Evolutionary conservation across 2,888 invertebrate genomes (phyloP).

Genomic region (Psylliodes chrysocephalus): DNA sequence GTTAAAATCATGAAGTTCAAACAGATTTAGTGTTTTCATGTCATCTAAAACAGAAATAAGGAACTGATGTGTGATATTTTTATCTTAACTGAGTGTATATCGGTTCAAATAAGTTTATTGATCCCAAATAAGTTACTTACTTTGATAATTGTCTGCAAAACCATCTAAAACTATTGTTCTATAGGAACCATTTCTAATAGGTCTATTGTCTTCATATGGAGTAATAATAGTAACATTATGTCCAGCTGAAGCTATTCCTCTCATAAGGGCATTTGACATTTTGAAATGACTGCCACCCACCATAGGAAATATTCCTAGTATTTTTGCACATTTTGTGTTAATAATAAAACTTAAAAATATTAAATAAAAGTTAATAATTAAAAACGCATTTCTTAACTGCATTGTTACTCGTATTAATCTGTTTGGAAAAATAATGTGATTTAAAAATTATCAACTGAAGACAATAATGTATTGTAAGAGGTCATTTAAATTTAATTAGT

Average conservation of each 20-base stretch:
- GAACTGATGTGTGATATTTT: too few species aligned
- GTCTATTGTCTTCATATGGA: constrained; percentile 53
- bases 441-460: too few species aligned
- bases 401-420: too few species aligned
- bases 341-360: too few species aligned
- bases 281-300: constrained; percentile 77
- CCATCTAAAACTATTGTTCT: constrained; percentile 20
- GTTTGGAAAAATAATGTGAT: too few species aligned
- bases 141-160: constrained; percentile 8
- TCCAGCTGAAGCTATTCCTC: constrained; percentile 70
- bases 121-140: constrained; percentile 4
- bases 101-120: too few species aligned
- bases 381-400: too few species aligned
- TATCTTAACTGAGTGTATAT: too few species aligned
- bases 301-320: constrained; percentile 74
- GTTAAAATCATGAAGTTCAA: constrained; percentile 10
- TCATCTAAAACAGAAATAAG: constrained; percentile 28
- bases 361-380: too few species aligned
- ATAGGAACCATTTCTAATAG: constrained; percentile 62
- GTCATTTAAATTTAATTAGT: too few species aligned
- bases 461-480: too few species aligned
- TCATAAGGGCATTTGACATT: constrained; percentile 71
- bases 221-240: constrained; percentile 76
- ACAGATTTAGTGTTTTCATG: constrained; percentile 15
- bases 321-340: constrained; percentile 62